Conservation (phyloP, 2,797 vertebrate species). For the Micrastur ruficollis region DNA sequence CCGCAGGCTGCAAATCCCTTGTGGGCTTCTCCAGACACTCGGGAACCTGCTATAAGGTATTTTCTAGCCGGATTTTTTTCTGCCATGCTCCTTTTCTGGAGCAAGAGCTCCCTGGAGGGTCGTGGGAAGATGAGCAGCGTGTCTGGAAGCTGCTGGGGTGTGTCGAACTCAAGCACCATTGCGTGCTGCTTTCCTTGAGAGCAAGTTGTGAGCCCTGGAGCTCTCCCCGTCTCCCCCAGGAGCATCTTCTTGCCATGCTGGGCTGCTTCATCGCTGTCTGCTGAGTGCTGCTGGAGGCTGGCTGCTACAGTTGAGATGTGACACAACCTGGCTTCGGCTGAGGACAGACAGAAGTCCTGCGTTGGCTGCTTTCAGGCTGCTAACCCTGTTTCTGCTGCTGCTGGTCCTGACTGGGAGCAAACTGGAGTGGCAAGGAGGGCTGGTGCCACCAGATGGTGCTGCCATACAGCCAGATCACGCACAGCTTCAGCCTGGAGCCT, state of each 20-base stretch:
- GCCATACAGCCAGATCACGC: background rate
- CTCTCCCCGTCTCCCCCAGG: background rate
- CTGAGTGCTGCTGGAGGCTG: background rate
- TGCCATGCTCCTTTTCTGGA: background rate
- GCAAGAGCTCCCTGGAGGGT: background rate
- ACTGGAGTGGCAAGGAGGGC: background rate
- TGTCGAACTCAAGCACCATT: rapidly evolving
- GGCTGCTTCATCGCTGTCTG: rapidly evolving
- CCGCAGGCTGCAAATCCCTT: background rate
- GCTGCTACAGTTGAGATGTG: background rate
- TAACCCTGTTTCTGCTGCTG: background rate
- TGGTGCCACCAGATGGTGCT: constrained; percentile 48
- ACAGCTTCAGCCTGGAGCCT: background rate
- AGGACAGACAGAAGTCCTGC: rapidly evolving
- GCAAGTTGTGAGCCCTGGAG: background rate
- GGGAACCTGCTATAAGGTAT: background rate
- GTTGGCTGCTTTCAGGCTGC: background rate
- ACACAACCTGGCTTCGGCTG: background rate
- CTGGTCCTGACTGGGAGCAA: background rate
- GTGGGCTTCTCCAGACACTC: background rate
- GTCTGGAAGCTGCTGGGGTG: background rate
- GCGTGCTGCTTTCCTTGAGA: background rate
- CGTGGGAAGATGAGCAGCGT: background rate
- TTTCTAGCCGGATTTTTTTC: background rate
- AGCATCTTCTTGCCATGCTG: background rate